Evolutionary conservation across 30 jellyfish, hydroid and myxozoan species (phyloP), one percentile per base, ranked within the genome.

Genomic region (Mastigias papua): DNA sequence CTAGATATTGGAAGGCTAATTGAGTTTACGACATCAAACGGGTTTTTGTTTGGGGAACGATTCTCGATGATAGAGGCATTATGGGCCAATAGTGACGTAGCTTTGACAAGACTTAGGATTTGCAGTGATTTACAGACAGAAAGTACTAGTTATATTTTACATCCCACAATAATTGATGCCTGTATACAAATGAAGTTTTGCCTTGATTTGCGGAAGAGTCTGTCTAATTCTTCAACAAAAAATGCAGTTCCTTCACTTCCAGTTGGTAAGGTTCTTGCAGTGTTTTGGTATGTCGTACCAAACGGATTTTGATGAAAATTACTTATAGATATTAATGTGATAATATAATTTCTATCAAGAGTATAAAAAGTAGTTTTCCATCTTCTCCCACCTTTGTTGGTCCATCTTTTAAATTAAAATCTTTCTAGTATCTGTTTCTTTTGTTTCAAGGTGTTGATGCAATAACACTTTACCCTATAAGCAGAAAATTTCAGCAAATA

Each of bases 151-250:
- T 85, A 70, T 48, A 63, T 85, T 54, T 31, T 85, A n/a, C 94
- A 85, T 73, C 94, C 94, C 5, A 49, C 74, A 48, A 71, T 85
- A 1, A 73, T 85, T 73, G 94, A 85, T 58, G 94, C 88, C 34
- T 71, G 80, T 69, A 15, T 34, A 58, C 88, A 85, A 32, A 23
- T 72, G n/a, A 42, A 73, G 42, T 21, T 73, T 9, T 30, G 34
- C 22, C 34, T 82, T 48, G 92, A 67, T 7, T 25, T 63, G 19
- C 37, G 23, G 42, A 63, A 63, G 13, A 42, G n/a, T n/a, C n/a
- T n/a, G n/a, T n/a, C n/a, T n/a, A n/a, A n/a, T n/a, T n/a, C 54
- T 42, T 8, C 54, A 42, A 8, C 13, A 42, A 42, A 42, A 8
- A 8, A 42, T 42, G 13, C 54, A 15, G 13, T 42, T 42, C 13